Percentiles rank a stretch among this genome's conserved stretches.
phyloP scores from a whole-genome alignment of 2,797 vertebrate species.

The Mallotus villosus region DNA sequence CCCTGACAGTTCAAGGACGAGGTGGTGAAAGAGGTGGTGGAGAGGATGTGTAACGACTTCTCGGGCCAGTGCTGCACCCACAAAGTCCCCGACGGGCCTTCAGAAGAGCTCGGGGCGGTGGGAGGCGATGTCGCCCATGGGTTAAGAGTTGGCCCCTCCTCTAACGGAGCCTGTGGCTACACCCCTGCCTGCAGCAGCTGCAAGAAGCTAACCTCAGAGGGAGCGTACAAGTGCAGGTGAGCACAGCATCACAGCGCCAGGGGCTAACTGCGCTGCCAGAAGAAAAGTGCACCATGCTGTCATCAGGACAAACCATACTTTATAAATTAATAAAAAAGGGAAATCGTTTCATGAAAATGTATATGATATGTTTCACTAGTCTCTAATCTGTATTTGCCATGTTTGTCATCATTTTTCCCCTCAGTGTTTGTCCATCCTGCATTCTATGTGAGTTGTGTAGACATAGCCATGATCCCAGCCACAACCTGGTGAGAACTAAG shows the following conservation, averaged over 20 bases:
- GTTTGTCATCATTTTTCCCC: neutral
- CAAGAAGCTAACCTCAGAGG: conserved; percentile 84
- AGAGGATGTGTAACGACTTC: conserved; percentile 90
- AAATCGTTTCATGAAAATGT: neutral
- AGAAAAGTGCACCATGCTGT: too few relatives aligned
- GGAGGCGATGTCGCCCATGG: conserved; percentile 48
- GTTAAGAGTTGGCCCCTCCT: conserved; percentile 60
- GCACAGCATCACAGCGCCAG: neutral
- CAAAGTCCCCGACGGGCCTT: conserved; percentile 65
- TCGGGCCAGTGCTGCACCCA: conserved; percentile 86
- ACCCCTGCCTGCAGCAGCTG: conserved; percentile 86
- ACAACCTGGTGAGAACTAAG: conserved; percentile 88
- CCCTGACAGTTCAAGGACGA: conserved; percentile 89
- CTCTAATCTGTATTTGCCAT: neutral
- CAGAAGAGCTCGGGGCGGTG: conserved; percentile 57
- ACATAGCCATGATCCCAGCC: conserved; percentile 87
- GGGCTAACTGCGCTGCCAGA: too few relatives aligned
- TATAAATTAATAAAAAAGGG: too few relatives aligned
- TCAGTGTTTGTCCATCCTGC: conserved; percentile 89
- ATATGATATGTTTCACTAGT: neutral
- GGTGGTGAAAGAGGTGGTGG: conserved; percentile 93
- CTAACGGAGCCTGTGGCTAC: conserved; percentile 37
- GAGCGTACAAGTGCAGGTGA: conserved; percentile 97
- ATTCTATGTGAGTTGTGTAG: conserved; percentile 90
- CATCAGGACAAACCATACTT: too few relatives aligned